phyloP scores from a whole-genome alignment of 2,797 vertebrate genomes.

The Dromococcyx pavoninus region DNA sequence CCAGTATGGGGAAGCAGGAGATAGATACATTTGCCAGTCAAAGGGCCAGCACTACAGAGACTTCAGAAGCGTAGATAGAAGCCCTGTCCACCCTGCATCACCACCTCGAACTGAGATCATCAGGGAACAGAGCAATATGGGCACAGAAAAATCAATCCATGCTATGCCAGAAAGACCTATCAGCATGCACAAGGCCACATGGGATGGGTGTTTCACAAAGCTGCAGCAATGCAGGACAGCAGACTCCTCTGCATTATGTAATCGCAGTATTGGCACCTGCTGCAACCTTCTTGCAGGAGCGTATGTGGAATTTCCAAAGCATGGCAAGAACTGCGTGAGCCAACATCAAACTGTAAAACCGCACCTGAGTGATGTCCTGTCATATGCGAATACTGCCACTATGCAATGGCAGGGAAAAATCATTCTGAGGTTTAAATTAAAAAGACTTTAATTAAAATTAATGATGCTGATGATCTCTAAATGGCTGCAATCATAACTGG shows the following conservation, averaged over 20 bases:
- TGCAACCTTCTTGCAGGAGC: neutral
- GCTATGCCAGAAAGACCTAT: neutral
- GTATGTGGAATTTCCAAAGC: neutral
- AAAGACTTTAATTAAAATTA: neutral
- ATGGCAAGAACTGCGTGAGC: neutral
- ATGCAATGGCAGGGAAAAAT: neutral
- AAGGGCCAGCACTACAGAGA: neutral
- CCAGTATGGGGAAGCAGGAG: neutral
- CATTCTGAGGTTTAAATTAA: neutral
- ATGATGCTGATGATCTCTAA: neutral
- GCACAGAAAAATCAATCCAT: slow-evolving; percentile 9
- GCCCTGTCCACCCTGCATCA: rapidly evolving
- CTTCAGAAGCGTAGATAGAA: neutral
- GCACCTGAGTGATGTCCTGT: neutral
- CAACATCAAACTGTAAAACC: neutral
- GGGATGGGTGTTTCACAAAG: neutral
- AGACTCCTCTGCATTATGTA: neutral
- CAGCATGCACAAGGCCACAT: neutral
- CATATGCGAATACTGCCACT: rapidly evolving
- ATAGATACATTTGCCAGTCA: slow-evolving; percentile 6
- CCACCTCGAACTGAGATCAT: neutral
- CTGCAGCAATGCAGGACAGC: neutral
- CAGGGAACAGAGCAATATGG: neutral
- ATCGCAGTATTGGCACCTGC: neutral
- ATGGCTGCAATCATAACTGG: neutral